Evolutionary conservation across 2,888 invertebrate species (phyloP).

Genomic region (Melipona bicolor): DNA sequence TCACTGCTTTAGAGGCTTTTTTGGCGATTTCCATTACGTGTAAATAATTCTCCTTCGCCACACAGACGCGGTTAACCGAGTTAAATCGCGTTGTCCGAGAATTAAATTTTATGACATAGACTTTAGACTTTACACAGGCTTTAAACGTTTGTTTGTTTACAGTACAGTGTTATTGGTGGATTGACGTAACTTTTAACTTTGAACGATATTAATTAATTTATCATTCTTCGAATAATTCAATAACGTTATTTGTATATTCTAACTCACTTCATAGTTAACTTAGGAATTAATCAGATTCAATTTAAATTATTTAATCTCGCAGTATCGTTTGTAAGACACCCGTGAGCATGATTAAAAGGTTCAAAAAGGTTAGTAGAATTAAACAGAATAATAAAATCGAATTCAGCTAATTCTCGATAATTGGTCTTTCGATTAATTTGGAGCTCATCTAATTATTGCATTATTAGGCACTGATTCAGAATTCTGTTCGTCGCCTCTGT

Average conservation of each 20-base stretch:
- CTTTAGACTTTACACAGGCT: not conserved
- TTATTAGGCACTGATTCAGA: not conserved
- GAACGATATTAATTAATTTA: not conserved
- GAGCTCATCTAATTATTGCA: not conserved
- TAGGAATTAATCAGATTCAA: accelerated
- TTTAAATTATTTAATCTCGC: not conserved
- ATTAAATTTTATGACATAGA: not conserved
- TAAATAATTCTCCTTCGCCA: not conserved
- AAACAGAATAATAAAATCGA: not conserved
- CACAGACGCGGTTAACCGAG: not conserved
- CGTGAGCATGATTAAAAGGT: not conserved
- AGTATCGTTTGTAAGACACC: not conserved
- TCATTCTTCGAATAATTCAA: not conserved
- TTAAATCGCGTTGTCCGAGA: not conserved
- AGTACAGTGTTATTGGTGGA: not conserved
- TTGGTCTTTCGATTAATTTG: not conserved
- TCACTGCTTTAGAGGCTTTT: constrained; percentile 1
- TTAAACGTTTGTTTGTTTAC: too few relatives aligned
- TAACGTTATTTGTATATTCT: not conserved
- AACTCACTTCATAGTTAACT: not conserved
- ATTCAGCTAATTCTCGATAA: not conserved
- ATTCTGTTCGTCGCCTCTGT: constrained; percentile 5
- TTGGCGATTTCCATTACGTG: not conserved
- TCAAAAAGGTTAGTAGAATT: not conserved
- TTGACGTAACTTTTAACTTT: too few relatives aligned